Evolutionary conservation across 1,140 invertebrate genomes (phyloP).

Genomic region (Pollicipes pollicipes): DNA sequence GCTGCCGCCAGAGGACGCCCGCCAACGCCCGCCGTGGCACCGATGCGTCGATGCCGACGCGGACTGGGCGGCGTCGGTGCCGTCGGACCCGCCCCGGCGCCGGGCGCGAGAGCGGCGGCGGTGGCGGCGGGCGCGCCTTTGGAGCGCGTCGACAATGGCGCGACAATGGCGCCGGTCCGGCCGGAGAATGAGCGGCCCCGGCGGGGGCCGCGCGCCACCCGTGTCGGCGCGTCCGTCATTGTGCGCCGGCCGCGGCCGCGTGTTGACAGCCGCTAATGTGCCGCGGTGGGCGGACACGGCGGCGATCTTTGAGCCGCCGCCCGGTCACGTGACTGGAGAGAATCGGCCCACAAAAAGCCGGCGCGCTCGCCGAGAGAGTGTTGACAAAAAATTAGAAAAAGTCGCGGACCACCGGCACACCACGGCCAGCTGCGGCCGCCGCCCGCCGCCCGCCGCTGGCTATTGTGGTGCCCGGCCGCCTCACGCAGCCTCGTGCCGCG

Average conservation of each 20-base stretch:
- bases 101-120: too few relatives aligned
- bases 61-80: too few relatives aligned
- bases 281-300: not conserved
- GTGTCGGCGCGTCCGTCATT: not conserved
- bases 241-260: not conserved
- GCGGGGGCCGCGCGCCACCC: not conserved
- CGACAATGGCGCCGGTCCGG: not conserved
- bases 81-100: too few relatives aligned
- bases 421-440: not conserved
- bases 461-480: too few relatives aligned
- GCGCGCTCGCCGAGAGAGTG: not conserved
- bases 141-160: not conserved
- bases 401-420: not conserved
- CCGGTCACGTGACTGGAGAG: not conserved
- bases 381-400: conserved; percentile 2
- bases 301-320: not conserved
- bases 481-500: too few relatives aligned
- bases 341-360: not conserved
- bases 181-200: not conserved
- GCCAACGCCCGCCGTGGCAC: too few relatives aligned
- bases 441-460: not conserved
- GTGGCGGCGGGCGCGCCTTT: not conserved
- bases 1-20: too few relatives aligned
- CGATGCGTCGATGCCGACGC: too few relatives aligned
- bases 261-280: not conserved